These are phyloP conservation scores for Eleutherodactylus coqui DNA, from an alignment of 2,797 vertebrate species.

Conservation along the genomic window DNA sequence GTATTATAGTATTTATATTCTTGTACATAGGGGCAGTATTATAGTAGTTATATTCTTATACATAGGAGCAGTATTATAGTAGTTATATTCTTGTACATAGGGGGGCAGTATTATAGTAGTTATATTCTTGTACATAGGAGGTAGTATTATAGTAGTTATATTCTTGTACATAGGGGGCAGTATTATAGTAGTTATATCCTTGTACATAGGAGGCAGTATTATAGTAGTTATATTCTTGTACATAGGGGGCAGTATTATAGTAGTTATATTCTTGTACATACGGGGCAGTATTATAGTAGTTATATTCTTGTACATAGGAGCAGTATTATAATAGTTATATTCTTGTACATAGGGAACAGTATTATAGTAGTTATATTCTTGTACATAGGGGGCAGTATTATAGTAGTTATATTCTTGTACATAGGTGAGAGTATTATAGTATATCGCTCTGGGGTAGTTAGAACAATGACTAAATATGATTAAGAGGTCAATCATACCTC, in stretches of 20 bases:
- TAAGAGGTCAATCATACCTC: neutral
- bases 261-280: constrained; percentile 2
- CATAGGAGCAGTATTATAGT: neutral
- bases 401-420: neutral
- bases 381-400: neutral
- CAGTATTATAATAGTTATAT: constrained; percentile 1
- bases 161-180: neutral
- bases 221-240: constrained; percentile 8
- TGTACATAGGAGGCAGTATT: neutral
- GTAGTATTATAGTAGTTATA: constrained; percentile 10
- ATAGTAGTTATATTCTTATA: constrained; percentile 1
- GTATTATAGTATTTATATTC: constrained; percentile 3
- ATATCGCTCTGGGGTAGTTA: neutral
- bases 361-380: constrained; percentile 11
- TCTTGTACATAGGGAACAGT: neutral
- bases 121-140: neutral
- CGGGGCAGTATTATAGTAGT: constrained; percentile 1
- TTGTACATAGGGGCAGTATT: neutral
- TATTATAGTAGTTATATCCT: constrained; percentile 17
- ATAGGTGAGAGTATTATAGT: neutral
- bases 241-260: neutral
- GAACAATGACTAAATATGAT: neutral
- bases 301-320: neutral
- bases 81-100: constrained; percentile 1
- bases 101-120: neutral